phyloP scores from a whole-genome alignment of 2,113 vertebrate genomes.

The Axis porcinus region DNA sequence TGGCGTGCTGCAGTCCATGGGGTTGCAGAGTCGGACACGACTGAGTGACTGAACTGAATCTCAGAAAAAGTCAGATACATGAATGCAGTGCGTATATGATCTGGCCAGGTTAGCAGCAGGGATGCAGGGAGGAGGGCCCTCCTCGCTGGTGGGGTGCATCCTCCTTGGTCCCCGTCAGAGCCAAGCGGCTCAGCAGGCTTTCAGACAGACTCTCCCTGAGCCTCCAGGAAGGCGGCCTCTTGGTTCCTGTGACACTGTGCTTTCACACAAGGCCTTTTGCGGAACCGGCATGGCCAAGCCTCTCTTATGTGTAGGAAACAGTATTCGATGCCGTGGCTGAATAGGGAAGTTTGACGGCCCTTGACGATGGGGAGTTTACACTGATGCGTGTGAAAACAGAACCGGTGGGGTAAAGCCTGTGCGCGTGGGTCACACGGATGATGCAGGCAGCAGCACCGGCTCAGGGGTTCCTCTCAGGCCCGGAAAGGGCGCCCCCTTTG shows the following conservation, averaged over 20 bases:
- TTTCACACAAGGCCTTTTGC: not conserved
- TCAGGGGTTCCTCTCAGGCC: not conserved
- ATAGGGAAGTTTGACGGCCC: not conserved
- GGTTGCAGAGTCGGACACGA: not conserved
- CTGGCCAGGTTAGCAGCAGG: not conserved
- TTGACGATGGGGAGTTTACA: conserved; percentile 17
- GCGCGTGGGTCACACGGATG: not conserved
- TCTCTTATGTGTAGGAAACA: not conserved
- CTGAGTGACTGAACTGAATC: not conserved
- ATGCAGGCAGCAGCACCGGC: too few species aligned
- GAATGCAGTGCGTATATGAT: not conserved
- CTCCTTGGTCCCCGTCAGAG: not conserved
- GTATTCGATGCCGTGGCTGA: not conserved
- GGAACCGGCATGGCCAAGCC: not conserved
- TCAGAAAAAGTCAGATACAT: not conserved
- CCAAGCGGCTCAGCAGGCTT: not conserved
- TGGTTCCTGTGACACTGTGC: not conserved
- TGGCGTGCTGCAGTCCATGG: not conserved
- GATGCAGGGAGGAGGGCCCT: too few species aligned
- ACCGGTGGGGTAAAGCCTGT: not conserved
- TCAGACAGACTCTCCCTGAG: not conserved
- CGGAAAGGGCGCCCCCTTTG: not conserved
- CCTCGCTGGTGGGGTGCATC: not conserved
- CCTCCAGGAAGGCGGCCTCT: not conserved
- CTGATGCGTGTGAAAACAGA: not conserved